Conservation (phyloP, 1,140 invertebrate species). For the Diprion similis region DNA sequence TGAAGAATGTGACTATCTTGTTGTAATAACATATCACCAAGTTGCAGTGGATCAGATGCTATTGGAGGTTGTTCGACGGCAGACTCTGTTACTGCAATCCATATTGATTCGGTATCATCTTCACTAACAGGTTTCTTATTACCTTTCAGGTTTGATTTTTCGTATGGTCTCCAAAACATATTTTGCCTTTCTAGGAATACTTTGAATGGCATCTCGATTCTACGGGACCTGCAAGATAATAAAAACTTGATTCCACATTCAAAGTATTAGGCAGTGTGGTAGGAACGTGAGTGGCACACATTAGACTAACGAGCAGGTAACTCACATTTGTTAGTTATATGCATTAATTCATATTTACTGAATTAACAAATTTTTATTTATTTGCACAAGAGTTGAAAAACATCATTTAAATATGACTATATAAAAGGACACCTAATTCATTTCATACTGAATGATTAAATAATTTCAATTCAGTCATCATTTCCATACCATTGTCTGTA, state of each 20-base stretch:
- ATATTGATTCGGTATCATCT: constrained; percentile 33
- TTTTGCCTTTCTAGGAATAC: constrained; percentile 45
- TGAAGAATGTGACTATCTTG: neutral
- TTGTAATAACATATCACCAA: constrained; percentile 16
- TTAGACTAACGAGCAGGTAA: neutral
- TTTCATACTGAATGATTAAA: too few relatives aligned
- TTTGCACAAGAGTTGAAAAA: too few relatives aligned
- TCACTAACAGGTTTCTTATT: constrained; percentile 24
- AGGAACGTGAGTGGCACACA: neutral
- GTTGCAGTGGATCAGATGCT: constrained; percentile 7
- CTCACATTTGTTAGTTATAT: too few relatives aligned
- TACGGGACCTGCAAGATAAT: constrained; percentile 56
- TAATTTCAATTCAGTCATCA: too few relatives aligned
- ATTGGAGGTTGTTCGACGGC: constrained; percentile 9
- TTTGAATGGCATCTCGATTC: constrained; percentile 43
- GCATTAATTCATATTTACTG: too few relatives aligned
- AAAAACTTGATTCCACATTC: constrained; percentile 47
- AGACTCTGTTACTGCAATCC: constrained; percentile 33
- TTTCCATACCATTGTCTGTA: too few relatives aligned
- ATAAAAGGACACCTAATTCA: too few relatives aligned
- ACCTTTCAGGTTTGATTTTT: constrained; percentile 24
- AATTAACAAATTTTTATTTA: too few relatives aligned
- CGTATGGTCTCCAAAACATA: constrained; percentile 40
- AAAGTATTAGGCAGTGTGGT: neutral
- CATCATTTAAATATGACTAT: too few relatives aligned